A percentile compares a stretch with the other conserved stretches of the same genome.
Conservation (phyloP, 2,888 invertebrate species). For the Troides helena region DNA sequence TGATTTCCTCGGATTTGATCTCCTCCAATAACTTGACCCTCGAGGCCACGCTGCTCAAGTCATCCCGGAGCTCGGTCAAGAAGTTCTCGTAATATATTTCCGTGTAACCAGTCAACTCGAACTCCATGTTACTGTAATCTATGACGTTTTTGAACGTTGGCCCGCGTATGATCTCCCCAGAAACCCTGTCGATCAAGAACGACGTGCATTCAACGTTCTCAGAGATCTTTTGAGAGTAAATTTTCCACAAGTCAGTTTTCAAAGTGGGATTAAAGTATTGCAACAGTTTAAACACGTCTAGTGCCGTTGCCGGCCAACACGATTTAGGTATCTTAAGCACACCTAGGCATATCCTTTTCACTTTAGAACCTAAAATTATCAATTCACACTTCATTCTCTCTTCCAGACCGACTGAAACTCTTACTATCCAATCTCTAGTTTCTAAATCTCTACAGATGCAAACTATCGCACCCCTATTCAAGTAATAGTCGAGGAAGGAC, state of each 20-base stretch:
- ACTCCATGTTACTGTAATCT: conserved; percentile 68
- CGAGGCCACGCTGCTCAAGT: conserved; percentile 61
- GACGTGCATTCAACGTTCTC: conserved; percentile 57
- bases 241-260: conserved; percentile 60
- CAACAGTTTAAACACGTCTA: conserved; percentile 65
- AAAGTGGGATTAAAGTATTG: conserved; percentile 69
- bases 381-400: conserved; percentile 63
- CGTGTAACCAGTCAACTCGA: conserved; percentile 64
- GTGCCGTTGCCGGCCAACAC: conserved; percentile 62
- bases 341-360: conserved; percentile 65
- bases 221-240: conserved; percentile 57
- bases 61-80: conserved; percentile 56
- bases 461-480: conserved; percentile 67
- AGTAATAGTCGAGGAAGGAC: conserved; percentile 63
- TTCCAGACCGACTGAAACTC: conserved; percentile 63
- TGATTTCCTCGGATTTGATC: conserved; percentile 49
- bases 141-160: conserved; percentile 66
- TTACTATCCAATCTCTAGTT: conserved; percentile 67
- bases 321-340: conserved; percentile 58
- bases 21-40: conserved; percentile 63
- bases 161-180: conserved; percentile 67
- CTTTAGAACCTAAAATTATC: conserved; percentile 58
- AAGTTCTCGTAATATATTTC: conserved; percentile 68
- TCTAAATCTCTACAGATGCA: conserved; percentile 66
- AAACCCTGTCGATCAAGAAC: conserved; percentile 63